Evolutionary conservation across 2,888 invertebrate genomes (phyloP), one percentile per base, ranked within the genome.

Genomic region (Apotomis turbidana): DNA sequence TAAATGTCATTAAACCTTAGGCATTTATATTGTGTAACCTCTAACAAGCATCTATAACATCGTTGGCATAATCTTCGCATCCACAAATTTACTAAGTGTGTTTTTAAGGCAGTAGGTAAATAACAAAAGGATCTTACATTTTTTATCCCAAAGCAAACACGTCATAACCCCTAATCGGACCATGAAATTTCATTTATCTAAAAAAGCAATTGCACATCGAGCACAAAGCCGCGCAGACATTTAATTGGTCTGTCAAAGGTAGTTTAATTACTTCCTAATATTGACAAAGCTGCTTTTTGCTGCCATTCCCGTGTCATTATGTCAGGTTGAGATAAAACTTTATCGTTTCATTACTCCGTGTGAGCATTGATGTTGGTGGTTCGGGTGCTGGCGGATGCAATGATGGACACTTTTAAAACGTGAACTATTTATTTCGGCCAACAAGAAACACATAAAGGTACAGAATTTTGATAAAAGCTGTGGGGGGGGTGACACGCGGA

Each of bases 181-280:
- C 63, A 59, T 72, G 68, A 68, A 72, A 68, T 68, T 72, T 59
- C 58, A 63, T 68, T 72, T 63, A 72, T 68, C 63, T 71, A 71
- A 68, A 72, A 71, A 72, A 72, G 51, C 68, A 68, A 72, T 63
- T 68, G 72, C 68, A 72, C 68, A 72, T 68, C 63, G 66, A 62
- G 73, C 73, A 84, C 81, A 85, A 84, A 83, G 81, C 79, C 76
- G 81, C 84, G 86, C 84, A 79, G 78, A 77, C 76, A 81, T 81
- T 84, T 88, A 87, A 91, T 90, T 87, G 86, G 80, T 83, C 83
- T 88, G 87, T 85, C 89, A 88, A 85, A 85, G 82, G 83, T 76
- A 75, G 75, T 76, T 84, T 91, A 89, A 92, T 91, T 91, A 90
- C 91, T 92, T 92, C 91, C 91, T 91, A 91, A 88, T 89, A 87